Base-by-base conservation (phyloP, 1,140 invertebrate species). In the Ectropis grisescens region DNA sequence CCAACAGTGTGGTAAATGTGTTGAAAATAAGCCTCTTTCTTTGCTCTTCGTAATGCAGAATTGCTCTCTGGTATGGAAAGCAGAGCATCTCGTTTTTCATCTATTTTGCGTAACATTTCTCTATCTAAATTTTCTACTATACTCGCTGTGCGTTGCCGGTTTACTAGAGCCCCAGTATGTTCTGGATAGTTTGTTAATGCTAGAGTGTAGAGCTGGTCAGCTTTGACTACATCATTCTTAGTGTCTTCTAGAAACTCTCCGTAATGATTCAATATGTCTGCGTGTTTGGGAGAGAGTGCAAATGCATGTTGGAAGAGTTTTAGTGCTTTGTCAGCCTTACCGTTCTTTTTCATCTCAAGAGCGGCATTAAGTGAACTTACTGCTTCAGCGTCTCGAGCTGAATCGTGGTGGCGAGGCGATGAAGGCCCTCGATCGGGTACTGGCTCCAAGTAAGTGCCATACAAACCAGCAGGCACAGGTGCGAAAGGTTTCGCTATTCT, bases 1-100 rank as follows among this genome's bases (percentile, higher is more conserved):
- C 93, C 97, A 34, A 97, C 95, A 1, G 96, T 98, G 60, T 99
- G 97, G 82, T 98, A 98, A 37, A 99, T 96, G 71, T 98, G 95
- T 60, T 95, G 90, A 66, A 95, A 97, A 74, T 97, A 98, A 9
- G 93, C 93, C 75, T 98, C 95, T 61, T 94, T 93, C 62, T 97
- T 98, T 1, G 94, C 90, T 48, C 94, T 86, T 41, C 92, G 85
- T 33, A 98, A 82, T 7, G 93, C 91, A 2, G 89, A 84, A 74
- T 91, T 90, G 22, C 87, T 86, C 43, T 93, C 90, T 27, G 96
- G 93, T 47, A 96, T 91, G 10, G 88, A 87, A 11, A 91, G 87
- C 10, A 98, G 83, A 13, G 89, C 83, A 61, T 95, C 89, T 29
- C 94, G 82, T 79, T 98, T 98, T 23, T 89, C 86, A 60, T 98